Evolutionary conservation across 1,140 invertebrate species (phyloP).

Genomic region (Maconellicoccus hirsutus): DNA sequence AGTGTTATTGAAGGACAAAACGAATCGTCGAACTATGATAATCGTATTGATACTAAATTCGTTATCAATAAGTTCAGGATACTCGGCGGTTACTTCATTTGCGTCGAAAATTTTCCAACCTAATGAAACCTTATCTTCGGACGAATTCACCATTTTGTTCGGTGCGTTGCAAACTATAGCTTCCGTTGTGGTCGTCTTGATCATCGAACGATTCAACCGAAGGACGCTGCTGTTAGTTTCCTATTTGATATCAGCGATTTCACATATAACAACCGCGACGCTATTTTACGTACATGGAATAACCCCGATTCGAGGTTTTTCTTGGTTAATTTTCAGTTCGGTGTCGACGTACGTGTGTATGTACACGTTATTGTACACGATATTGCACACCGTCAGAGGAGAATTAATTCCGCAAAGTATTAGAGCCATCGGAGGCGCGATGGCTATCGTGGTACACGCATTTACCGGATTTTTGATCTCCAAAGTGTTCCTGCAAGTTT

Average conservation of each 20-base stretch:
- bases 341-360: constrained; percentile 46
- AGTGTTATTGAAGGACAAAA: constrained; percentile 36
- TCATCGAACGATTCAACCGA: constrained; percentile 40
- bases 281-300: constrained; percentile 40
- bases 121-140: constrained; percentile 20
- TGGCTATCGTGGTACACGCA: constrained; percentile 36
- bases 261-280: constrained; percentile 29
- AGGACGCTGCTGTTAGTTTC: constrained; percentile 40
- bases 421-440: constrained; percentile 42
- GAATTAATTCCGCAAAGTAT: constrained; percentile 50
- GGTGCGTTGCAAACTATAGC: constrained; percentile 33
- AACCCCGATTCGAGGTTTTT: constrained; percentile 33
- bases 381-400: constrained; percentile 47
- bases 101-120: constrained; percentile 33
- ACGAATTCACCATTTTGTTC: constrained; percentile 28
- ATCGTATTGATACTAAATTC: constrained; percentile 37
- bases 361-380: constrained; percentile 43
- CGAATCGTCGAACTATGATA: constrained; percentile 38
- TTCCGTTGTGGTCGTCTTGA: constrained; percentile 36
- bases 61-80: constrained; percentile 27
- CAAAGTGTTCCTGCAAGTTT: constrained; percentile 53
- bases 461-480: constrained; percentile 55
- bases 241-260: constrained; percentile 38
- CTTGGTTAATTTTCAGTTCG: constrained; percentile 42
- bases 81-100: constrained; percentile 29